These are phyloP conservation scores for Chauna torquata DNA, from an alignment of 2,113 vertebrate species.

Conservation along the genomic window DNA sequence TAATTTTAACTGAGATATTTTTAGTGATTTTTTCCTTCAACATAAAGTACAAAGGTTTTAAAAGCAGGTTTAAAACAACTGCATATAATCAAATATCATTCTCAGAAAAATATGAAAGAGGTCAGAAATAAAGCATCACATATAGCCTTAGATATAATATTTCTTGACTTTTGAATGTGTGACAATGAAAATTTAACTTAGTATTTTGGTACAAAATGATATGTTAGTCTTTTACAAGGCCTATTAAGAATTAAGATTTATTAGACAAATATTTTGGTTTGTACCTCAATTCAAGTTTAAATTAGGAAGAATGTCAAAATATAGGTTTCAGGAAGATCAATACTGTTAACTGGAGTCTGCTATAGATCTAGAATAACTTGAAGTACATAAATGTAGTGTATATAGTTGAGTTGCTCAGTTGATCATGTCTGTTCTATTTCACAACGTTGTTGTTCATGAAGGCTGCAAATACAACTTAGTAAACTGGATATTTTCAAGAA, in stretches of 20 bases:
- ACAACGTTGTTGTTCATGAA: not conserved
- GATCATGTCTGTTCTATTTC: not conserved
- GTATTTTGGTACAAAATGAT: not conserved
- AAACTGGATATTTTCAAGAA: not conserved
- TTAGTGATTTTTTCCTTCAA: not conserved
- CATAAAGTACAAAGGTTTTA: rapidly evolving
- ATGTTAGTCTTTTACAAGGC: not conserved
- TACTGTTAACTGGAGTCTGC: not conserved
- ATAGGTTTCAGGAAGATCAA: not conserved
- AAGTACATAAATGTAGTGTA: not conserved
- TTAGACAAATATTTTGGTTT: not conserved
- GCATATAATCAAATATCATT: not conserved
- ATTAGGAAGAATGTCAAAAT: not conserved
- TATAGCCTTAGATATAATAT: not conserved
- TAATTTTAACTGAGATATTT: not conserved
- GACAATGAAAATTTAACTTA: not conserved
- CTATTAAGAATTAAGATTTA: not conserved
- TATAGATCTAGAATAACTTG: not conserved
- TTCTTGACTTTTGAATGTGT: not conserved
- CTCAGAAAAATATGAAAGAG: not conserved
- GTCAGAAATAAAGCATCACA: not conserved
- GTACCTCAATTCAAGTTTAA: not conserved
- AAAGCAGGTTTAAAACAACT: not conserved
- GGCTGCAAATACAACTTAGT: not conserved
- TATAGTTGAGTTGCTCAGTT: not conserved